These are phyloP conservation scores for Butastur rufipennis DNA, from an alignment of 2,113 vertebrate species.

Conservation along the genomic window DNA sequence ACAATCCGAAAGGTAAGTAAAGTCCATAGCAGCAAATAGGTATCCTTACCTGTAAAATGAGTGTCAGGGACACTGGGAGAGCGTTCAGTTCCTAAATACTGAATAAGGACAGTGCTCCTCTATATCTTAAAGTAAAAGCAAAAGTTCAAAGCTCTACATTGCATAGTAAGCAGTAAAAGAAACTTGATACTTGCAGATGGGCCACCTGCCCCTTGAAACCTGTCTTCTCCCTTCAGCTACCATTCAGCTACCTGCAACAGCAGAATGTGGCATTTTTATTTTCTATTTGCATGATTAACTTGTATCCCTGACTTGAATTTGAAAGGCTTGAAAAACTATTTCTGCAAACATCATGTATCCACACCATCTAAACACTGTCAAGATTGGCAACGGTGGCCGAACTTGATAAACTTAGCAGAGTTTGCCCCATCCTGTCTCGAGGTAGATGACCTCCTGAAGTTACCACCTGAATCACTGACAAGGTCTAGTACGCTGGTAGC, in stretches of 20 bases:
- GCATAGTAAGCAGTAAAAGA: constrained; percentile 59
- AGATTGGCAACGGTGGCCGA: neutral
- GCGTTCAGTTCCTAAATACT: neutral
- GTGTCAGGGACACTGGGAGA: neutral
- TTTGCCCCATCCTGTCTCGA: neutral
- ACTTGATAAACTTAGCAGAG: neutral
- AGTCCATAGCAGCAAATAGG: constrained; percentile 58
- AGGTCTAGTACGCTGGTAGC: neutral
- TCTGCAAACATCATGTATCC: neutral
- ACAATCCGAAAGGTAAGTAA: neutral
- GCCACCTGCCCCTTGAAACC: neutral
- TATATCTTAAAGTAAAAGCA: neutral
- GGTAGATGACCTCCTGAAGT: neutral
- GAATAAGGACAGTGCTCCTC: neutral
- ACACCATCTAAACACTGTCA: neutral
- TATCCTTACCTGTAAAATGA: constrained; percentile 27
- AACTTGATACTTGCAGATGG: neutral
- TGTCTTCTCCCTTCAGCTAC: neutral
- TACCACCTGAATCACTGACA: neutral
- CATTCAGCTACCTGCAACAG: neutral
- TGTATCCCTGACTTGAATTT: neutral
- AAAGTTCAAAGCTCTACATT: constrained; percentile 44
- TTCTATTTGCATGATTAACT: neutral
- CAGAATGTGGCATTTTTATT: neutral
- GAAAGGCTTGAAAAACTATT: neutral